Base-by-base conservation (phyloP, 2,113 vertebrate genomes). In the Esox niger region DNA sequence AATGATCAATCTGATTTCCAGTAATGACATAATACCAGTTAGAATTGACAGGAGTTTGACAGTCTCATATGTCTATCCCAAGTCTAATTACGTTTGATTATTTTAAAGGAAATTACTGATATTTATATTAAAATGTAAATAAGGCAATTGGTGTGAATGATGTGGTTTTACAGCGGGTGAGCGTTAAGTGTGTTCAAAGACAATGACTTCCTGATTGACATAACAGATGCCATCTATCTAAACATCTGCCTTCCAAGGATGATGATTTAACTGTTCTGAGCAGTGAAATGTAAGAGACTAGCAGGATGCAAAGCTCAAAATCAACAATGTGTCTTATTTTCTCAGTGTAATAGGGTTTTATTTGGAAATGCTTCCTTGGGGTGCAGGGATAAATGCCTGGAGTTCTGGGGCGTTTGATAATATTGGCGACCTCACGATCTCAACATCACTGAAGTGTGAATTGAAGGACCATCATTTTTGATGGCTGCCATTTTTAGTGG, bases 271-370 rank as follows among this genome's bases (percentile, higher is more conserved):
- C 64, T 32, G 77, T 65, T 69, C 63, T 56, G 21, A 62, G 60
- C 72, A 76, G 62, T 79, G 76, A 80, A 77, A 71, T 47, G 70
- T 17, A 27, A 66, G 49, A 64, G 66, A 71, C 62, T 21, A 55
- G 70, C 47, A 52, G 31, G 56, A 65, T 64, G 70, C 80, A 76
- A 77, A 73, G 71, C 64, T 78, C 77, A 68, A 76, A 73, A 79
- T 84, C 76, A 84, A 73, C 75, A 62, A 58, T 68, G 77, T 70
- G 54, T 82, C 81, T 79, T 73, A 78, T 81, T 79, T 72, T 79
- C 62, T 73, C 47, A 15, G 20, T 46, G 60, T 69, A 69, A 58
- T 54, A 61, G 33, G 68, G 62, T 84, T 86, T 80, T 79, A 84
- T 85, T 84, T 82, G 81, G 58, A 83, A 79, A 82, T 68, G 4